Evolutionary conservation across 2,797 vertebrate genomes (phyloP).

Genomic region (Buceros bicornis): DNA sequence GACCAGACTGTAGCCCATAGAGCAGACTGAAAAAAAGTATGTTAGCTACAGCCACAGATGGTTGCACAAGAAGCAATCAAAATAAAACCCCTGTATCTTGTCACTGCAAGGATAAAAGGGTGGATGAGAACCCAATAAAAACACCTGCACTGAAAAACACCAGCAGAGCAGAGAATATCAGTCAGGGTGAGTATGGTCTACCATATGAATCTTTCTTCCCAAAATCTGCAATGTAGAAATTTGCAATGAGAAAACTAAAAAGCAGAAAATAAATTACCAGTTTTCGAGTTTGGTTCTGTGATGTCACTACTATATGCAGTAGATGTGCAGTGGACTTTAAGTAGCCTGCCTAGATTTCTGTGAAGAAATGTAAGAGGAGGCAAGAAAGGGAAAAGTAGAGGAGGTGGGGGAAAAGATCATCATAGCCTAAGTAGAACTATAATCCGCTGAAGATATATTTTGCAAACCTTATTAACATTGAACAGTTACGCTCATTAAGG

Average conservation of each 20-base stretch:
- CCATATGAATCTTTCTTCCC: background rate
- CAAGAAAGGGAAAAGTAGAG: background rate
- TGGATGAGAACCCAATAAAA: background rate
- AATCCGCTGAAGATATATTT: background rate
- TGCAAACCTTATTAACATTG: background rate
- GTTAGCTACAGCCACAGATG: background rate
- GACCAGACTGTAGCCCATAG: background rate
- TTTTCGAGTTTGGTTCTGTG: background rate
- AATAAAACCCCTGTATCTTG: background rate
- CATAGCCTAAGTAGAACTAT: background rate
- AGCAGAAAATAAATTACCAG: background rate
- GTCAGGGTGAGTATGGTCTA: background rate
- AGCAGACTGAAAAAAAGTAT: background rate
- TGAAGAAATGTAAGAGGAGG: background rate
- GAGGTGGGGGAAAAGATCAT: background rate
- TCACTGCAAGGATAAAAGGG: background rate
- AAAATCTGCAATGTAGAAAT: background rate
- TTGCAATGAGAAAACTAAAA: background rate
- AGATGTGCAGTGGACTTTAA: background rate
- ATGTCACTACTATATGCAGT: accelerated
- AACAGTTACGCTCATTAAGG: background rate
- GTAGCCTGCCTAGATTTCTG: background rate
- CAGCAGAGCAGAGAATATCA: background rate
- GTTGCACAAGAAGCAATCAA: background rate
- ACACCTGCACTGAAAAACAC: background rate